Conservation (phyloP, 2,888 invertebrate species). For the Cephus rjabovi region DNA sequence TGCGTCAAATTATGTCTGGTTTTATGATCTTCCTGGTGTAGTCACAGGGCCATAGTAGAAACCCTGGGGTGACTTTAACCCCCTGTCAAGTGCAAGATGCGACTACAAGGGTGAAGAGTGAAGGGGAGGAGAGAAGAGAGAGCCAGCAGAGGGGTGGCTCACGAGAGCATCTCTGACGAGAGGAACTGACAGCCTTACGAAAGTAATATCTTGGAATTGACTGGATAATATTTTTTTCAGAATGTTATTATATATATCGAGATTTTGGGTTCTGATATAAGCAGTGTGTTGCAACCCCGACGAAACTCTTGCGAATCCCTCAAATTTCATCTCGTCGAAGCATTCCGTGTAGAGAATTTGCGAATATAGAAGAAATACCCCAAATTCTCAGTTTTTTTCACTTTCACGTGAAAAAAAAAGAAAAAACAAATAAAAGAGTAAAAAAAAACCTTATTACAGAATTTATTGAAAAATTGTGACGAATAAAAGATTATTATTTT, state of each 20-base stretch:
- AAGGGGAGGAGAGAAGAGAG: neutral
- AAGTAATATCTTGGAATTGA: constrained; percentile 4
- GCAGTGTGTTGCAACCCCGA: neutral
- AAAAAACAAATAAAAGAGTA: too few species aligned
- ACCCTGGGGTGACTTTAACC: neutral
- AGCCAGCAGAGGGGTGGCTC: neutral
- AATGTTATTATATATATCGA: too few species aligned
- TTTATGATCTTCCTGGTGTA: constrained; percentile 38
- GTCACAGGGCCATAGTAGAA: neutral
- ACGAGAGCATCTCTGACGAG: neutral
- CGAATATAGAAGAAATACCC: too few species aligned
- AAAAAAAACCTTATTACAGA: too few species aligned
- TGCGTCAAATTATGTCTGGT: constrained; percentile 45
- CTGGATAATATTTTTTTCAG: neutral
- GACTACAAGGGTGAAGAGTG: too few species aligned
- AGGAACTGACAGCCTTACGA: neutral
- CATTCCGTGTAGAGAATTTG: too few species aligned
- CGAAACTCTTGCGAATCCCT: neutral
- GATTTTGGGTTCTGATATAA: neutral
- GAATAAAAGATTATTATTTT: too few species aligned
- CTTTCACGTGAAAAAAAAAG: too few species aligned
- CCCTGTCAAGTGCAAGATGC: neutral
- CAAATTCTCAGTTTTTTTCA: too few species aligned
- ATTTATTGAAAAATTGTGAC: too few species aligned
- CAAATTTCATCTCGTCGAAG: neutral